These are phyloP conservation scores for Amphibalanus amphitrite DNA, from an alignment of 1,140 invertebrate species.

Conservation along the genomic window DNA sequence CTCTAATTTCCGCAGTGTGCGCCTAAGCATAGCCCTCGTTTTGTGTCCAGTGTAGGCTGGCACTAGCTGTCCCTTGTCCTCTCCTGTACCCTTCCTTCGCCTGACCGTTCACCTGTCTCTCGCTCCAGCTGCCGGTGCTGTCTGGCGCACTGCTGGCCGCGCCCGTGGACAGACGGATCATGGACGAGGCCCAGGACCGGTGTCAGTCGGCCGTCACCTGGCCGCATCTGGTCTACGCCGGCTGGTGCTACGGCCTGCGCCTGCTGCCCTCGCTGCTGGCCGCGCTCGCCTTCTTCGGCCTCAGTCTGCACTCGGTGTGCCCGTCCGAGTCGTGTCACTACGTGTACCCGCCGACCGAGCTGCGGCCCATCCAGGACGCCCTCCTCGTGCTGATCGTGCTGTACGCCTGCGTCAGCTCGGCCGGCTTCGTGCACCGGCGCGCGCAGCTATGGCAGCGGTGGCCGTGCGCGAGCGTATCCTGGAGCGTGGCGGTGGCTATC, in stretches of 20 bases:
- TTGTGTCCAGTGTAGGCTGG: too few relatives aligned
- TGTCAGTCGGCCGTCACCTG: too few relatives aligned
- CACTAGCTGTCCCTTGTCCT: too few relatives aligned
- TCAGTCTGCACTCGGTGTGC: conserved; percentile 6
- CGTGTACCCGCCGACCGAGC: conserved; percentile 9
- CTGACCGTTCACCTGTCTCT: too few relatives aligned
- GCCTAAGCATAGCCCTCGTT: too few relatives aligned
- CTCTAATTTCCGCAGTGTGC: too few relatives aligned
- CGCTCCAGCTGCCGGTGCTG: conserved; percentile 45
- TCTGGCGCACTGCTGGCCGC: conserved; percentile 52
- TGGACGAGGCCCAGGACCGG: conserved; percentile 40
- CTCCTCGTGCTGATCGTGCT: conserved; percentile 55
- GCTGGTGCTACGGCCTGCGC: conserved; percentile 6
- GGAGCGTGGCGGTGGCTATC: conserved; percentile 42
- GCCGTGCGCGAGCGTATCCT: conserved; percentile 63
- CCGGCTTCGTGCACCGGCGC: conserved; percentile 76
- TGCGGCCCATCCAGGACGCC: conserved; percentile 40
- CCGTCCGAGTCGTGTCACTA: neutral
- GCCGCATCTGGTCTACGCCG: conserved; percentile 7
- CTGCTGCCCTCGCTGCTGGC: conserved; percentile 9
- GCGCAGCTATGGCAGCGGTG: conserved; percentile 64
- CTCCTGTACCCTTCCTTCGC: too few relatives aligned
- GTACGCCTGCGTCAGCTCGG: conserved; percentile 72
- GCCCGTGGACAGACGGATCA: conserved; percentile 50
- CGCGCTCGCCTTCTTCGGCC: conserved; percentile 4